These are phyloP conservation scores for Balearica regulorum DNA, from an alignment of 2,797 vertebrate genomes.

Conservation along the genomic window DNA sequence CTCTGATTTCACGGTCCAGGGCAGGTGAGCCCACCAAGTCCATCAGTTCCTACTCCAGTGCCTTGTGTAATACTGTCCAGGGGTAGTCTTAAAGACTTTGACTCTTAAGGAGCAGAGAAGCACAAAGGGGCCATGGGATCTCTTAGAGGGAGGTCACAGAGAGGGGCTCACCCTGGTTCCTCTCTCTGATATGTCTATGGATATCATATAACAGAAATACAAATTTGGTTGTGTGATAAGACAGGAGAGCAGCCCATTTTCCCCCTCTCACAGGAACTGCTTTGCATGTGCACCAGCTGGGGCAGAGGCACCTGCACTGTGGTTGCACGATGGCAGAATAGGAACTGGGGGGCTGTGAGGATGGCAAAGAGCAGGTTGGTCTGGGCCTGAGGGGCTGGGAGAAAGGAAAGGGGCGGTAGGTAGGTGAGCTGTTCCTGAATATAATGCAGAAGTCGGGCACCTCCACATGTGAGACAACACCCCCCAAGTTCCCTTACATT, in stretches of 20 bases:
- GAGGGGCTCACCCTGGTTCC: background rate
- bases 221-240: background rate
- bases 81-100: background rate
- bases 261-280: background rate
- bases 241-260: background rate
- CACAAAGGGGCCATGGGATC: fast-evolving
- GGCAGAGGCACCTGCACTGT: background rate
- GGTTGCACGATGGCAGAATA: background rate
- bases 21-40: background rate
- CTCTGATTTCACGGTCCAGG: background rate
- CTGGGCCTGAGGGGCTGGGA: background rate
- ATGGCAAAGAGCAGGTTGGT: background rate
- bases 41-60: background rate
- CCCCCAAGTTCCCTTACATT: background rate
- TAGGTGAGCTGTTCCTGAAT: background rate
- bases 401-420: background rate
- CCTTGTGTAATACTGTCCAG: fast-evolving
- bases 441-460: background rate
- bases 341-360: background rate
- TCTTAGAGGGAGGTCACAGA: background rate
- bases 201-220: background rate
- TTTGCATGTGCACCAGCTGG: background rate
- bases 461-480: background rate
- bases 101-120: background rate
- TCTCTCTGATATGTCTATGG: background rate